Base-by-base conservation (phyloP, 2,888 invertebrate species). In the Drosophila basisetae region DNA sequence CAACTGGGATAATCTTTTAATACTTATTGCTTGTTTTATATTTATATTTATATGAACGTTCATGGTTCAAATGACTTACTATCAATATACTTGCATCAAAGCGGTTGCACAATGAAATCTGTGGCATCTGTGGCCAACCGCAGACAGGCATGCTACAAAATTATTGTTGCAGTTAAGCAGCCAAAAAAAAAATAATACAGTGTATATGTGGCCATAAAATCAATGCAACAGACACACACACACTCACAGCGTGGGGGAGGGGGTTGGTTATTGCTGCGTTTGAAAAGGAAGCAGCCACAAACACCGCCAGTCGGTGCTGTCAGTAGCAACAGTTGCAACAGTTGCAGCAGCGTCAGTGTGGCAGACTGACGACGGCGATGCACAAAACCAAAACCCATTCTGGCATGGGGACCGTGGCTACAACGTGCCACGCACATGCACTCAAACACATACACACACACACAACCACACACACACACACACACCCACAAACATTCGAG, bases 151-250 rank as follows among this genome's bases (percentile, higher is more conserved):
- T 67, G 76, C 75, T 75, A 67, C 68, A 71, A 83, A 78, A 85
- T 83, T 67, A 89, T 78, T 76, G 80, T 73, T 78, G 83, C 68
- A 56, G 62, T 67, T 65, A 54, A 70, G 69, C 68, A 60, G 58
- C 67, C 68, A 77, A 71, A 61, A 77, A 55, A 68, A 75, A n/a
- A 28, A 25, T 76, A 65, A 87, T 76, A 75, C 81, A 80, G 77
- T 82, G 70, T 66, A 77, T 47, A 69, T 68, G 82, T 68, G 83
- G 58, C 69, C 79, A 84, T 82, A 82, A 88, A 85, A 88, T 88
- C 85, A 90, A 88, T 90, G 83, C 87, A 61, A 47, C 58, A 55
- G 73, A 54, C 31, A 59, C 30, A 30, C 10, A 13, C 33, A 61
- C 25, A 25, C 11, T 33, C 2, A 9, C 28, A 39, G n/a, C 13